These are phyloP conservation scores for Eustalomyia histrio DNA, from an alignment of 2,888 invertebrate species.

Conservation along the genomic window DNA sequence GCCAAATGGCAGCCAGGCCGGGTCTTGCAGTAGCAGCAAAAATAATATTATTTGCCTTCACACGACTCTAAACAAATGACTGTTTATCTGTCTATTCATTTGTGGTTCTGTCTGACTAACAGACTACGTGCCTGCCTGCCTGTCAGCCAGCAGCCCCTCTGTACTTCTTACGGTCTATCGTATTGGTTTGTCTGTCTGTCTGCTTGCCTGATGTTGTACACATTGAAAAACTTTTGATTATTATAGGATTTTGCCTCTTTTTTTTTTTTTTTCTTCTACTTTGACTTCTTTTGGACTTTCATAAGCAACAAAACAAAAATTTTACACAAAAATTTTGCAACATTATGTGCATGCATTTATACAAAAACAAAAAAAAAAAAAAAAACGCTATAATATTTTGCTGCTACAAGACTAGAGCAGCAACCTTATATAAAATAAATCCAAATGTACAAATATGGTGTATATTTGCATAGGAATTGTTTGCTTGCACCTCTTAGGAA, in stretches of 20 bases:
- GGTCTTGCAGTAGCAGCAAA: background rate
- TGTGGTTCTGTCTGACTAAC: constrained; percentile 6
- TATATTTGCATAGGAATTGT: constrained; percentile 1
- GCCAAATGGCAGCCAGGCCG: constrained; percentile 1
- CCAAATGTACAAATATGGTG: background rate
- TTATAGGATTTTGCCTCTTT: constrained; percentile 35
- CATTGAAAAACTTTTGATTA: constrained; percentile 37
- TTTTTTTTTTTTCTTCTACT: constrained; percentile 35
- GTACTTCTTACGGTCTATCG: too few species aligned
- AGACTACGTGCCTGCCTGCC: too few species aligned
- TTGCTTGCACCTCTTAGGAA: too few species aligned
- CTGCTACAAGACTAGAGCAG: background rate
- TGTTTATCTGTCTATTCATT: constrained; percentile 19
- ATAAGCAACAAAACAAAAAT: background rate
- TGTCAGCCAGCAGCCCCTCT: background rate
- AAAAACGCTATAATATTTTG: constrained; percentile 18
- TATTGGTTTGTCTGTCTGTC: background rate
- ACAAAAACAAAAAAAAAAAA: too few species aligned
- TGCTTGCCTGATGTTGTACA: constrained; percentile 18
- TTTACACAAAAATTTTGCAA: constrained; percentile 11
- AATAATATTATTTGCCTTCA: constrained; percentile 22
- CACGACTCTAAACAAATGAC: constrained; percentile 10
- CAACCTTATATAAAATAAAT: background rate
- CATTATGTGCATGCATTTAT: constrained; percentile 18
- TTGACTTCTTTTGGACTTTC: constrained; percentile 19